Base-by-base conservation (phyloP, 2,888 invertebrate species). In the Pristionchus japonicus region DNA sequence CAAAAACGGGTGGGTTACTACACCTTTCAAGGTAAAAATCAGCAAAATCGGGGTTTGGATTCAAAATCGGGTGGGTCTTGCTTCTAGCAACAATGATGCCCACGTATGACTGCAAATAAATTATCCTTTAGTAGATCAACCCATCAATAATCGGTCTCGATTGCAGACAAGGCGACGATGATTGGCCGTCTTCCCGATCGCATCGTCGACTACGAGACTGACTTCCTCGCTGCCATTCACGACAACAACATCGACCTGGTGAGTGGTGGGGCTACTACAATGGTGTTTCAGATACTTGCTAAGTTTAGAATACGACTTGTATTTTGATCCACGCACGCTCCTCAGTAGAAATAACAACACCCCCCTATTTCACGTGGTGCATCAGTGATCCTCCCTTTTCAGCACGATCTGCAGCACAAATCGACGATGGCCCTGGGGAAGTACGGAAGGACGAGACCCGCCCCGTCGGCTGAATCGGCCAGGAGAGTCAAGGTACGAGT, bases 401-500 rank as follows among this genome's bases (percentile, higher is more conserved):
- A 97, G 96, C 95, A 95, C 13, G 96, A 96, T 90, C 96, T 96
- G 94, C 95, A 96, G 92, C 96, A 97, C 90, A 97, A 97, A 0
- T 96, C 97, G 90, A 96, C 96, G 64, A 98, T 98, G 94, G 98
- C 97, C 0, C 98, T 97, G 95, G 96, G 97, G 94, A 97, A 98
- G 92, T 99, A 99, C 95, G 94, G 97, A 1, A 96, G 96, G 90
- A 97, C 98, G 90, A 96, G 99, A 89, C 98, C 98, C 77, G 96
- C 96, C 0, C 97, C 99, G 0, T 97, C 98, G 0, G 96, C 96
- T 0, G 98, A 98, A 94, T 97, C 97, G 90, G 97, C 98, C 92
- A 96, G 96, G 91, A 96, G 98, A 90, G 96, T 97, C 20, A 99
- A 99, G 95, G 88, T 87, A 43, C 96, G 94, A 85, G 91, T 31